Percentiles rank a stretch among this genome's conserved stretches.
phyloP scores from a whole-genome alignment of 2,797 vertebrate genomes.

The Gymnothorax javanicus region DNA sequence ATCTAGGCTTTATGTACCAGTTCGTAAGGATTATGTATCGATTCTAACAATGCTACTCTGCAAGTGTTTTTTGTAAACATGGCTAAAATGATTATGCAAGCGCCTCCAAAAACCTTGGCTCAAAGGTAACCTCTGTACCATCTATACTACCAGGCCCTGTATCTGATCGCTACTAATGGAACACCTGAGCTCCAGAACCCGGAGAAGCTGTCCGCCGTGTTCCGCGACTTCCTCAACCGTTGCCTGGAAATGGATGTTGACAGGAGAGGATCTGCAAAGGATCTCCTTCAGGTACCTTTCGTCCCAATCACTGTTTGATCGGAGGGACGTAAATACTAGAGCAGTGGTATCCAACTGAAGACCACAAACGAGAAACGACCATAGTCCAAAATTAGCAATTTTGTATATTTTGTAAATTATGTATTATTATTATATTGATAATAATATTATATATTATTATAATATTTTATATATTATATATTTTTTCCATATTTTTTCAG shows the following conservation, averaged over 20 bases:
- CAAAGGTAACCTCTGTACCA: not conserved
- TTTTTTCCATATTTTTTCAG: too few species aligned
- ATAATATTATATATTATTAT: too few species aligned
- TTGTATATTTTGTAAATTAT: too few species aligned
- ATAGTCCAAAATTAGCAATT: too few species aligned
- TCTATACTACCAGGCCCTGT: constrained; percentile 73
- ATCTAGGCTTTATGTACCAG: too few species aligned
- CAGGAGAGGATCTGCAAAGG: constrained; percentile 84
- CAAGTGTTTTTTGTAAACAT: too few species aligned
- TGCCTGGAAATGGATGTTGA: constrained; percentile 92
- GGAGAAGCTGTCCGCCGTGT: constrained; percentile 82
- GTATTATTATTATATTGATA: too few species aligned
- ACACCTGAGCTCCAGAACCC: constrained; percentile 90
- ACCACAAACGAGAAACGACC: too few species aligned
- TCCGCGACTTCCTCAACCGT: constrained; percentile 86
- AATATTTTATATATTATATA: too few species aligned
- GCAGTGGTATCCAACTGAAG: not conserved
- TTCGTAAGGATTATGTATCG: too few species aligned
- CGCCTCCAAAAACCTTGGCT: not conserved
- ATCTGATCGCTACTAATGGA: constrained; percentile 89
- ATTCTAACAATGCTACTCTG: too few species aligned
- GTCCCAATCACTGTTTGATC: not conserved
- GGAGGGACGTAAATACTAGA: not conserved
- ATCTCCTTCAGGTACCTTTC: constrained; percentile 80
- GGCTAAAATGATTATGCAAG: not conserved